Evolutionary conservation across 1,140 invertebrate genomes (phyloP).

Genomic region (Aphidius gifuensis): DNA sequence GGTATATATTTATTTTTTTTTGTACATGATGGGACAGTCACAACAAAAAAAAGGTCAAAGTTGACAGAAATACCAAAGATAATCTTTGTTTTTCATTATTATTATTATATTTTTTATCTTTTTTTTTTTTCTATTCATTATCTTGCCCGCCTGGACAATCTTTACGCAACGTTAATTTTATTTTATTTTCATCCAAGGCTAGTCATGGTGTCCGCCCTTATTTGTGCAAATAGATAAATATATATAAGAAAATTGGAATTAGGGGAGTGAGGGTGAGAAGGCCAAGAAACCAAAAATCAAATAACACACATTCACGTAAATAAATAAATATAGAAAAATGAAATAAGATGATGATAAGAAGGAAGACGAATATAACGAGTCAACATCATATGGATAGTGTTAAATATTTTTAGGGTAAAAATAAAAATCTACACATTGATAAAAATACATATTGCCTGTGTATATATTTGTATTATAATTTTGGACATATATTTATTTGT

Average conservation of each 20-base stretch:
- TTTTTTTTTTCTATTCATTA: constrained; percentile 13
- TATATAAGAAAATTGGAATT: constrained; percentile 12
- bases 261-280: too few species aligned
- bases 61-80: constrained; percentile 1
- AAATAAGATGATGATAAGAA: too few species aligned
- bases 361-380: too few species aligned
- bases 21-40: constrained; percentile 6
- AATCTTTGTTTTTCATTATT: background rate
- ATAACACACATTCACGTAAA: too few species aligned
- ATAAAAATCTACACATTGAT: too few species aligned
- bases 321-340: too few species aligned
- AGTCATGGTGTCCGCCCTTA: constrained; percentile 6
- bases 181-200: background rate
- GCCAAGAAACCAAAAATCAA: too few species aligned
- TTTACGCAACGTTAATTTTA: constrained; percentile 25
- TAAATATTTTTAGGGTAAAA: too few species aligned
- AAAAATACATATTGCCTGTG: too few species aligned
- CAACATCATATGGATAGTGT: too few species aligned
- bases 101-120: background rate
- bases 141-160: constrained; percentile 1
- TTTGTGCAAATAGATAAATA: constrained; percentile 13
- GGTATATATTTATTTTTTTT: background rate
- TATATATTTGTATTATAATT: too few species aligned
- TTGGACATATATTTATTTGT: too few species aligned
- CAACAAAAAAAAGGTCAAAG: constrained; percentile 21